Percentiles rank a stretch among this genome's conserved stretches.
Conservation (phyloP, 1,140 invertebrate genomes). For the Atta cephalotes region DNA sequence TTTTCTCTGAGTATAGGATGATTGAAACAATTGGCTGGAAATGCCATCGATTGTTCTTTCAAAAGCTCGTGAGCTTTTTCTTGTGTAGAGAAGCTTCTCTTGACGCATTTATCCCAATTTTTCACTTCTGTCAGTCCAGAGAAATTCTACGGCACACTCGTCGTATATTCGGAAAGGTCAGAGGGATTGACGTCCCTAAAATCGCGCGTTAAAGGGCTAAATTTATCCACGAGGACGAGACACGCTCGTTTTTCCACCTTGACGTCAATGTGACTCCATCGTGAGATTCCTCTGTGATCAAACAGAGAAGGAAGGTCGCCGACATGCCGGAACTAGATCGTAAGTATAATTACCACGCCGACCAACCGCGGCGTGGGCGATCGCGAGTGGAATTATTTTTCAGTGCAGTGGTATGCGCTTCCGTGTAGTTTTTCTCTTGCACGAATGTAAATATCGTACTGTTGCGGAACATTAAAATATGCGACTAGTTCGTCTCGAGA, state of each 20-base stretch:
- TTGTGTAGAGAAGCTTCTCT: neutral
- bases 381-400: conserved; percentile 36
- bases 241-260: conserved; percentile 1
- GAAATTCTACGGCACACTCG: conserved; percentile 10
- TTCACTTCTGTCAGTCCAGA: neutral
- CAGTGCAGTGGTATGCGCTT: conserved; percentile 26
- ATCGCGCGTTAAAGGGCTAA: conserved; percentile 47
- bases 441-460: conserved; percentile 23
- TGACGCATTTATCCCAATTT: neutral
- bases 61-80: neutral
- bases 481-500: conserved; percentile 4
- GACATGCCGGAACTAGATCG: conserved; percentile 28
- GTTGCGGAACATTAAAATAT: no score
- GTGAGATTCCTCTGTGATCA: neutral
- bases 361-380: neutral
- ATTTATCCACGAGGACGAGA: conserved; percentile 53
- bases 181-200: conserved; percentile 35
- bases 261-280: conserved; percentile 9
- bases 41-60: neutral
- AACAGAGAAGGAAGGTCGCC: conserved; percentile 2
- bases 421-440: neutral
- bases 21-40: conserved; percentile 6
- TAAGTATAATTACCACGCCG: conserved; percentile 5
- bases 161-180: conserved; percentile 53
- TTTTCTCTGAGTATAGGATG: neutral